A percentile compares a stretch with the other conserved stretches of the same genome.
These are phyloP conservation scores for Siderastrea siderea DNA, from an alignment of 92 coral and sea anemone genomes.

Conservation along the genomic window DNA sequence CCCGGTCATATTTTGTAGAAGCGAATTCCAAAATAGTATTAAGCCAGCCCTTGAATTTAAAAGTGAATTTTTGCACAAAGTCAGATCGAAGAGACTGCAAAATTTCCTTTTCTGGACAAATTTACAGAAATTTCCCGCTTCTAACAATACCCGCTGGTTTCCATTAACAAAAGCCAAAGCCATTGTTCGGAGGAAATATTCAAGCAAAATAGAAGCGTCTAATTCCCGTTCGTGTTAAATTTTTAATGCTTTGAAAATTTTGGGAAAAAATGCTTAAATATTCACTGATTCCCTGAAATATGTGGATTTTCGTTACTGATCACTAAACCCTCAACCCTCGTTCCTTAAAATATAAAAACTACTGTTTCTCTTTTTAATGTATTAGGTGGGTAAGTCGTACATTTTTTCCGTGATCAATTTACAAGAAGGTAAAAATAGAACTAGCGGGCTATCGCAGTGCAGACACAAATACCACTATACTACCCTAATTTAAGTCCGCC, in stretches of 20 bases:
- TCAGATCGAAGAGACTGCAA: neutral
- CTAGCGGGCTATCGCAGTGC: neutral
- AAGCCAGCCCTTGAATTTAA: neutral
- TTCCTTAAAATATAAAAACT: neutral
- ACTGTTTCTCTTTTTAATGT: no score
- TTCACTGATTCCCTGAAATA: constrained; percentile 15
- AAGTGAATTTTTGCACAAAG: constrained; percentile 16
- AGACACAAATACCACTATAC: constrained; percentile 4
- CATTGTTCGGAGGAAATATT: constrained; percentile 26
- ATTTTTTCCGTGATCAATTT: neutral
- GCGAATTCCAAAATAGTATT: neutral
- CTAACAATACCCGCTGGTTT: constrained; percentile 1
- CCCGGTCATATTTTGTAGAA: neutral
- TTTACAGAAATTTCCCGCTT: neutral
- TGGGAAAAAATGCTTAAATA: constrained; percentile 42
- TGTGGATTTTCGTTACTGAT: neutral
- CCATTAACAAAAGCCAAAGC: constrained; percentile 9
- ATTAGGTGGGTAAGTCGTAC: neutral
- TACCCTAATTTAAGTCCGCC: constrained; percentile 22
- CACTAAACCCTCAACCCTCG: neutral
- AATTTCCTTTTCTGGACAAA: neutral
- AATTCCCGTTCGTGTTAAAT: constrained; percentile 44
- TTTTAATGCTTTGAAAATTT: constrained; percentile 49
- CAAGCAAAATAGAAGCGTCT: constrained; percentile 7
- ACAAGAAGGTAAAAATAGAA: neutral